Conservation (phyloP, 92 coral and sea anemone genomes). For the Zoanthus solanderi region DNA sequence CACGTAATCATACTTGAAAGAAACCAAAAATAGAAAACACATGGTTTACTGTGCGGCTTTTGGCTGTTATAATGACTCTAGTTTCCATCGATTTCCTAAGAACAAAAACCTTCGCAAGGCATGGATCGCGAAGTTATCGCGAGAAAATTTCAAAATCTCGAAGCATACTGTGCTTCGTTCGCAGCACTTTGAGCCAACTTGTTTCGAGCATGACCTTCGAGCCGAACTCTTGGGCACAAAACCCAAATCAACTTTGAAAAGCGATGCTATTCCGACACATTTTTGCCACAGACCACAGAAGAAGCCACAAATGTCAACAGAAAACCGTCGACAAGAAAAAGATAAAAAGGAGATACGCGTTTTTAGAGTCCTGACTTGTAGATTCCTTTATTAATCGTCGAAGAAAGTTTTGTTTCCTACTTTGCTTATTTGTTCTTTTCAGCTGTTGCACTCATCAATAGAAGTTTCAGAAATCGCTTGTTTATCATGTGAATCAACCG, state of each 20-base stretch:
- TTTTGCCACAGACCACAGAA: conserved; percentile 32
- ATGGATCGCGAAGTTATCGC: neutral
- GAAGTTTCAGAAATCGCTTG: neutral
- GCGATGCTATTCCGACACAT: conserved; percentile 30
- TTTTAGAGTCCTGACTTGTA: neutral
- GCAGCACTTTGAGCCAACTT: conserved; percentile 6
- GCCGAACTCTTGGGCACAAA: conserved; percentile 41
- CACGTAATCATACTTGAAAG: no score
- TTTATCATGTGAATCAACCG: neutral
- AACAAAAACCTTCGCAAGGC: neutral
- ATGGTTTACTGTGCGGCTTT: conserved; percentile 22
- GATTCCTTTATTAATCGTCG: neutral
- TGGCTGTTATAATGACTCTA: neutral
- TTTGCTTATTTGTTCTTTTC: neutral
- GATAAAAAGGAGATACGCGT: conserved; percentile 37
- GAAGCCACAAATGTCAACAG: conserved; percentile 37
- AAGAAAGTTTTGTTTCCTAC: neutral
- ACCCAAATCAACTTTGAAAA: neutral
- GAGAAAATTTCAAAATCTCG: neutral
- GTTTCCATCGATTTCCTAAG: neutral
- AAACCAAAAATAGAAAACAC: no score
- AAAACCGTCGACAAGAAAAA: conserved; percentile 22
- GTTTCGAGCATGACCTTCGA: conserved; percentile 42
- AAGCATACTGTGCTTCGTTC: neutral
- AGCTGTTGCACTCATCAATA: neutral